These are phyloP conservation scores for Nebria brevicollis DNA, from an alignment of 2,888 invertebrate species.

Conservation along the genomic window DNA sequence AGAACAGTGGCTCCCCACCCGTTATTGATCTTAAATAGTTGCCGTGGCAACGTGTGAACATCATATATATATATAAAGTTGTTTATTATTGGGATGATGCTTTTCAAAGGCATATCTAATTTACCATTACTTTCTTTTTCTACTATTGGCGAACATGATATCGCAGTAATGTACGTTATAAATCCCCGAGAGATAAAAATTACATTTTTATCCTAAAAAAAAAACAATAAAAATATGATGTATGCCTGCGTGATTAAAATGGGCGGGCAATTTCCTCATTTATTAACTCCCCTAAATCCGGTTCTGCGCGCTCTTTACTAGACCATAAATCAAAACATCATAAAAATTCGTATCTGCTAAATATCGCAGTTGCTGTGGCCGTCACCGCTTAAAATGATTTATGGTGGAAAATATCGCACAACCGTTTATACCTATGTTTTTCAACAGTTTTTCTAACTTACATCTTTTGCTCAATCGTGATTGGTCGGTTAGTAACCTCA, in stretches of 20 bases:
- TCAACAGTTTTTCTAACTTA: not conserved
- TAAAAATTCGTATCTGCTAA: constrained; percentile 34
- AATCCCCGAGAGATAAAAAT: not conserved
- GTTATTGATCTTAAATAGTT: constrained; percentile 37
- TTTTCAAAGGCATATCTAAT: not conserved
- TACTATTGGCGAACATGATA: not conserved
- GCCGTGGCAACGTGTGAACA: constrained; percentile 32
- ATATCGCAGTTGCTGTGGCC: constrained; percentile 22
- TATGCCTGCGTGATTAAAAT: not conserved
- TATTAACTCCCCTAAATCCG: not conserved
- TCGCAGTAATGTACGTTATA: not conserved
- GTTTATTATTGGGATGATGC: constrained; percentile 34
- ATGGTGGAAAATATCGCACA: not conserved
- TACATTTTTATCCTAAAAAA: not conserved
- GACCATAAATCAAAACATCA: constrained; percentile 24
- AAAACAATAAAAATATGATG: not conserved
- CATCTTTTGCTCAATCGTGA: not conserved
- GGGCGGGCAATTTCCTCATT: not conserved
- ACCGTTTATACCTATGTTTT: not conserved
- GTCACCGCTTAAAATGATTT: constrained; percentile 22
- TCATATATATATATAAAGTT: constrained; percentile 36
- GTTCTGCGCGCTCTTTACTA: not conserved
- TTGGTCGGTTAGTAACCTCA: no score
- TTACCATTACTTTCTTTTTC: not conserved
- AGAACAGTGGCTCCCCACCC: constrained; percentile 22